Evolutionary conservation across 2,888 invertebrate species (phyloP).

Genomic region (Calephelis perditalis): DNA sequence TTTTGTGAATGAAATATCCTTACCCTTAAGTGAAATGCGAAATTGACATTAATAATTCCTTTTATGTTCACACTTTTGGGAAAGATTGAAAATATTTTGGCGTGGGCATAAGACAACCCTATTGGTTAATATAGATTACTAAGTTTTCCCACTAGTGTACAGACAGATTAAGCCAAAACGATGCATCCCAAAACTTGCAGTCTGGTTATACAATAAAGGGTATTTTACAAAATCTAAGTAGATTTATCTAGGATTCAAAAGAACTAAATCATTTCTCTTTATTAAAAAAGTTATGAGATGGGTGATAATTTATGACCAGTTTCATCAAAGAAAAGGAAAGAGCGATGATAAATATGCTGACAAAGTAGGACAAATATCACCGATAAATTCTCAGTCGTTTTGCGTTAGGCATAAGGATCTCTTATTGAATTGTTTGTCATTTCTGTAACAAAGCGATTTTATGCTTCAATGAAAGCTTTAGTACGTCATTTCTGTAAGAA

Average conservation of each 20-base stretch:
- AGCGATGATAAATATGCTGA: constrained; percentile 3
- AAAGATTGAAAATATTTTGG: too few relatives aligned
- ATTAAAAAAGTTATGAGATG: too few relatives aligned
- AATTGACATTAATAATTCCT: constrained; percentile 13
- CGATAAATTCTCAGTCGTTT: constrained; percentile 4
- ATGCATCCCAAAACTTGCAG: too few relatives aligned
- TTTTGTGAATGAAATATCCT: constrained; percentile 3
- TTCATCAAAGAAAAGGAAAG: constrained; percentile 4
- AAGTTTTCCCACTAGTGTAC: too few relatives aligned
- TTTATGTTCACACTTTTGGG: too few relatives aligned
- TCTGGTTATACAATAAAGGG: too few relatives aligned
- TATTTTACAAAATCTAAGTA: too few relatives aligned
- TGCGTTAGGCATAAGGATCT: constrained; percentile 8
- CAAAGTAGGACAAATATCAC: constrained; percentile 6
- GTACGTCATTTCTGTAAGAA: background rate
- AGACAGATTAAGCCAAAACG: too few relatives aligned
- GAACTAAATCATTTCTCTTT: too few relatives aligned
- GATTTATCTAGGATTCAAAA: too few relatives aligned
- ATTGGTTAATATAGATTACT: too few relatives aligned
- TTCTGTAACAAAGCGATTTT: constrained; percentile 9
- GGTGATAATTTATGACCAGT: constrained; percentile 7
- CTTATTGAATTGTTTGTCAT: constrained; percentile 11
- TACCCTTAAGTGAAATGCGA: background rate
- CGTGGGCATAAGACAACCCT: background rate
- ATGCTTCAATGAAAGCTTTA: constrained; percentile 3